phyloP scores from a whole-genome alignment of 1,140 invertebrate species.

The Diabrotica virgifera region DNA sequence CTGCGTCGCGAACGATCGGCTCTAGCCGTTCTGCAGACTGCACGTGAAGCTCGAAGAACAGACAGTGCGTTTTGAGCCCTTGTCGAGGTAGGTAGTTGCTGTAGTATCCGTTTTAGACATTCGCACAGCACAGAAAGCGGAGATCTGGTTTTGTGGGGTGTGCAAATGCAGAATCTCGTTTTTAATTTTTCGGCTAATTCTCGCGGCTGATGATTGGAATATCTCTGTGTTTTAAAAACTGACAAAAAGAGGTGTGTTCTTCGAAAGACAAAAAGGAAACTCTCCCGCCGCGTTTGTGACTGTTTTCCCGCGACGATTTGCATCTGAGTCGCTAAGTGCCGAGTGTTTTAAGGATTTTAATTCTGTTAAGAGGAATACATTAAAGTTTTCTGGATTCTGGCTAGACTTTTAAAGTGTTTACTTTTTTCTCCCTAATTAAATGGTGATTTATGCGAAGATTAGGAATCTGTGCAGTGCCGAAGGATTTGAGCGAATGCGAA shows the following conservation, averaged over 20 bases:
- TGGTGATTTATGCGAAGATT: conserved; percentile 23
- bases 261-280: too few relatives aligned
- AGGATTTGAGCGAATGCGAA: conserved; percentile 19
- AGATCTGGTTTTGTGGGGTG: too few relatives aligned
- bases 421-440: conserved; percentile 15
- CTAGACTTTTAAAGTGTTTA: conserved; percentile 13
- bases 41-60: conserved; percentile 27
- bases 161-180: too few relatives aligned
- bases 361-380: conserved; percentile 16
- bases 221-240: too few relatives aligned
- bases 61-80: conserved; percentile 30
- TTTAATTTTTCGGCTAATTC: too few relatives aligned
- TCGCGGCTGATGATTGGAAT: too few relatives aligned
- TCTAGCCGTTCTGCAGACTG: conserved; percentile 29
- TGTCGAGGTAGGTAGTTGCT: conserved; percentile 17
- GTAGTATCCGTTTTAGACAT: not conserved
- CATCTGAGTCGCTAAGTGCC: not conserved
- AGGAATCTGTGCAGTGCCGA: conserved; percentile 17
- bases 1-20: conserved; percentile 23
- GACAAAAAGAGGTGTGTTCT: too few relatives aligned
- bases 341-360: conserved; percentile 7
- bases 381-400: conserved; percentile 10
- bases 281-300: too few relatives aligned
- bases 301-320: too few relatives aligned
- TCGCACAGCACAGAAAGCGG: too few relatives aligned